Evolutionary conservation across 2,113 vertebrate species (phyloP), one percentile per base, ranked within the genome.

Genomic region (Typhlomys cinereus): DNA sequence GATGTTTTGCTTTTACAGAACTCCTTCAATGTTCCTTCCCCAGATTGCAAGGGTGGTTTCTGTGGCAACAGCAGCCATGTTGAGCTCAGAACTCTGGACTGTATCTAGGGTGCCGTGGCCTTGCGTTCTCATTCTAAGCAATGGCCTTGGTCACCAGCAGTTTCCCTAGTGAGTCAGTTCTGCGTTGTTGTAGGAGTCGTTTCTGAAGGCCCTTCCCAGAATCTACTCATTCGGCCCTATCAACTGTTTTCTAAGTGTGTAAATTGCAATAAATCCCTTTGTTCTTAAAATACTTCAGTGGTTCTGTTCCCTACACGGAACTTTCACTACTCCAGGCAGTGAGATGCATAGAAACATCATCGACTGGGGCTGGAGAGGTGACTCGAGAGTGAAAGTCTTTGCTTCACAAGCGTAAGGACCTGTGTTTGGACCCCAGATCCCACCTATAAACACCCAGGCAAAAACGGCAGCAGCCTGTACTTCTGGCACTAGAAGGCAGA

Each of bases 311-410:
- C 36, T 90, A 21, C 4, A 59, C 64, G 14, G 8, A 95, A 79
- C 23, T 21, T n/a, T 66, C 18, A 25, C 36, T 83, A 48, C n/a
- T 82, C 79, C 34, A 44, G 44, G 70, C 67, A 82, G 4, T 64
- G 76, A 48, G 14, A 81, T 93, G 73, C 62, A 90, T 76, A 95
- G 41, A 93, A 91, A 61, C 81, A 57, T 44, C 29, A 82, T 59
- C 10, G n/a, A n/a, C n/a, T n/a, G n/a, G n/a, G n/a, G n/a, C n/a
- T n/a, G n/a, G n/a, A n/a, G n/a, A n/a, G n/a, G n/a, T n/a, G n/a
- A n/a, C n/a, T n/a, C n/a, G n/a, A n/a, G n/a, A n/a, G n/a, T n/a
- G n/a, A n/a, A n/a, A n/a, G n/a, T n/a, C n/a, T n/a, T n/a, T n/a
- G n/a, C n/a, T n/a, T n/a, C n/a, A n/a, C n/a, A n/a, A n/a, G n/a